Conservation (phyloP, 2,113 vertebrate species). For the Aphelocoma coerulescens region DNA sequence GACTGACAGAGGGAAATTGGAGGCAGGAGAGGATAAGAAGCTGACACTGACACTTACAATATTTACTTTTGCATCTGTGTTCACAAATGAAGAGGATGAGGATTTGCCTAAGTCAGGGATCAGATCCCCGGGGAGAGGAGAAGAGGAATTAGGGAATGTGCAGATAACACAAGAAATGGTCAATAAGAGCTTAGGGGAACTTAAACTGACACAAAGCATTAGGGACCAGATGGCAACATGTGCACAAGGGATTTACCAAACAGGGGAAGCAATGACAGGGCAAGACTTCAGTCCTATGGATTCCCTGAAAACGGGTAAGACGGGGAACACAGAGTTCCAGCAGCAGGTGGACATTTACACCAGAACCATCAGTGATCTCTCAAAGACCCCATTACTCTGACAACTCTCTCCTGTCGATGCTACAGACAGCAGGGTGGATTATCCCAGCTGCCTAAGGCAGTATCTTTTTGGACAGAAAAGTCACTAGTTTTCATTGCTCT, state of each 20-base stretch:
- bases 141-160: not conserved
- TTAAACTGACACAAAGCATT: not conserved
- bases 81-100: slow-evolving; percentile 22
- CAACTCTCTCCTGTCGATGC: not conserved
- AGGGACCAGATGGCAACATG: not conserved
- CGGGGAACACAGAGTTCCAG: not conserved
- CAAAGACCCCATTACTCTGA: not conserved
- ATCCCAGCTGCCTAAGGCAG: not conserved
- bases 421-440: not conserved
- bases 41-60: not conserved
- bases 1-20: slow-evolving; percentile 47
- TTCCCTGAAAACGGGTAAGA: not conserved
- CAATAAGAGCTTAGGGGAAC: slow-evolving; percentile 2
- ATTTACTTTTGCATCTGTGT: slow-evolving; percentile 42
- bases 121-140: not conserved
- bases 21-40: slow-evolving; percentile 33
- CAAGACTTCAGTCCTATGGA: not conserved
- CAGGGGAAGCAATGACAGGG: not conserved
- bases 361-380: not conserved
- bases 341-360: not conserved
- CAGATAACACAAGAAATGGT: not conserved
- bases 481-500: not conserved
- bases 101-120: slow-evolving; percentile 41
- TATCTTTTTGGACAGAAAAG: not conserved
- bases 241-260: not conserved